Percentiles rank a stretch among this genome's conserved stretches.
These are phyloP conservation scores for Chesias legatella DNA, from an alignment of 2,888 invertebrate species.

Conservation along the genomic window DNA sequence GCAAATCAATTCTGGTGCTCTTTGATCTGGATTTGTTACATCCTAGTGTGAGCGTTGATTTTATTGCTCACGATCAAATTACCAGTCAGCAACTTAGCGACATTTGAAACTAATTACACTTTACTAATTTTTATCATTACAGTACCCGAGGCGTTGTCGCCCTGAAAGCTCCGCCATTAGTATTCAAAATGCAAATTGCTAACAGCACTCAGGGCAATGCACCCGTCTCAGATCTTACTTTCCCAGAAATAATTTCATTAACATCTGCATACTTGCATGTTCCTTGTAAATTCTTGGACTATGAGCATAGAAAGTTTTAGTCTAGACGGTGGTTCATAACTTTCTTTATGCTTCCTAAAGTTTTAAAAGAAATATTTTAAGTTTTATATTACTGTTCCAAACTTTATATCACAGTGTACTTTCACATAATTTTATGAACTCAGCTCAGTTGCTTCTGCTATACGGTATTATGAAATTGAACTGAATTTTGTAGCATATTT, in stretches of 20 bases:
- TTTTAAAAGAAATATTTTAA: background rate
- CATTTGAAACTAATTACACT: conserved; percentile 52
- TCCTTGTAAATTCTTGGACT: conserved; percentile 56
- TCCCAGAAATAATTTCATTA: conserved; percentile 77
- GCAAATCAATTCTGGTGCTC: no score
- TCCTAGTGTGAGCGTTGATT: no score
- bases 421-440: no score
- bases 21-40: no score
- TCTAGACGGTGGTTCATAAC: conserved; percentile 12
- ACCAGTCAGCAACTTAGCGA: conserved; percentile 20
- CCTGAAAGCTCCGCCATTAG: conserved; percentile 63
- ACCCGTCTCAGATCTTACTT: conserved; percentile 71
- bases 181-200: conserved; percentile 77
- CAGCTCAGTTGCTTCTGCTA: no score
- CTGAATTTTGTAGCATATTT: no score
- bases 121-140: conserved; percentile 55
- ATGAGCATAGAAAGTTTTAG: conserved; percentile 39
- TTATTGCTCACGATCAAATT: conserved; percentile 2
- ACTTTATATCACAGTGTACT: no score
- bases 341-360: background rate
- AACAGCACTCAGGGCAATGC: conserved; percentile 64
- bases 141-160: conserved; percentile 51
- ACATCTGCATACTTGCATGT: conserved; percentile 65
- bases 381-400: no score
- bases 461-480: no score